Percentiles rank a stretch among this genome's conserved stretches.
Evolutionary conservation across 1,140 invertebrate genomes (phyloP).

Genomic region (Brachionus paranguensis): DNA sequence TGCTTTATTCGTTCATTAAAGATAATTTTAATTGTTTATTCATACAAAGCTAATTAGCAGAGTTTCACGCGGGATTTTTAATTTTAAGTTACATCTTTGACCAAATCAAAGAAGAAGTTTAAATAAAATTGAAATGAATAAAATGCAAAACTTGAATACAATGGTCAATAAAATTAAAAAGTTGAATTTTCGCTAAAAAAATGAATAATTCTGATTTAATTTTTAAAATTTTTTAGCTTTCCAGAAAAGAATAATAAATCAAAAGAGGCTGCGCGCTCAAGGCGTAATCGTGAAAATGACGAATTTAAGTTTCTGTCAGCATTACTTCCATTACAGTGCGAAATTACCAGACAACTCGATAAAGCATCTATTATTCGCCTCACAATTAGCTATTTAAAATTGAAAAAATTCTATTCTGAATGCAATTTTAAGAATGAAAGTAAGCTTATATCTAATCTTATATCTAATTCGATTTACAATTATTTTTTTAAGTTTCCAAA

Average conservation of each 20-base stretch:
- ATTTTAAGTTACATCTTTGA: neutral
- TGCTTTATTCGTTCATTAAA: neutral
- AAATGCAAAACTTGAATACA: neutral
- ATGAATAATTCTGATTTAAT: too few species aligned
- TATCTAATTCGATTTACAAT: neutral
- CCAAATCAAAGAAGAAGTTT: neutral
- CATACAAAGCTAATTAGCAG: neutral
- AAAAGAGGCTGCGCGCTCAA: constrained; percentile 82
- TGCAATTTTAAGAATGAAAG: neutral
- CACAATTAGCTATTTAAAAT: constrained; percentile 91
- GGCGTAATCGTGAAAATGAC: constrained; percentile 92
- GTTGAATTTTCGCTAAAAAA: neutral
- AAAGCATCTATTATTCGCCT: constrained; percentile 96
- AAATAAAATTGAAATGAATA: neutral
- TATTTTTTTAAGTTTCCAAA: neutral
- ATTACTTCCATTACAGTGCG: constrained; percentile 86
- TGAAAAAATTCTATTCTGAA: constrained; percentile 51
- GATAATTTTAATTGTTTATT: neutral
- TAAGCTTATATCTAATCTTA: neutral
- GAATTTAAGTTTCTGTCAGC: constrained; percentile 97
- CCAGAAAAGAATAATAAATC: constrained; percentile 63
- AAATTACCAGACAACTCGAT: constrained; percentile 93
- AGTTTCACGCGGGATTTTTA: neutral
- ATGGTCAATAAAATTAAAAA: neutral
- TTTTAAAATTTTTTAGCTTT: neutral